These are phyloP conservation scores for Sminthurides bifidus DNA, from an alignment of 1,140 invertebrate genomes.

Conservation along the genomic window DNA sequence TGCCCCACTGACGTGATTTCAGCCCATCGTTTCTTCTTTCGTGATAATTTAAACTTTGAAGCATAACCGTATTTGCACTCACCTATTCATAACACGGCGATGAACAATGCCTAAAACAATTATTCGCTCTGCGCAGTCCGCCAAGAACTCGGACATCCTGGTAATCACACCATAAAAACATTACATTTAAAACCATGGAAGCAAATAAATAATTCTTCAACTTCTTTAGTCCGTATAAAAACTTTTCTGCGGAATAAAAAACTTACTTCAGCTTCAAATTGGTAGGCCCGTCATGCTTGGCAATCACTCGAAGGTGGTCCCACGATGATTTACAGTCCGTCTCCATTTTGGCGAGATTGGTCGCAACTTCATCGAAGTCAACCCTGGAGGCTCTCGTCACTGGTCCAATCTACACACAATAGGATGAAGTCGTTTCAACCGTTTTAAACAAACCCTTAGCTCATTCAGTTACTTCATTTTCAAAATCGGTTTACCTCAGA, in stretches of 20 bases:
- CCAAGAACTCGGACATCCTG: slow-evolving; percentile 86
- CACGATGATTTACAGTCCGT: slow-evolving; percentile 92
- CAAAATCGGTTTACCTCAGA: slow-evolving; percentile 62
- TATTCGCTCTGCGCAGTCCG: slow-evolving; percentile 93
- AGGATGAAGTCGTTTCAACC: background rate
- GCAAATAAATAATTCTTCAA: background rate
- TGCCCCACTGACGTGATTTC: background rate
- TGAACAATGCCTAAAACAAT: slow-evolving; percentile 85
- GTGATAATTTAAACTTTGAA: too few relatives aligned
- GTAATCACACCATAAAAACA: slow-evolving; percentile 28
- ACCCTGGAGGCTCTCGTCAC: slow-evolving; percentile 74
- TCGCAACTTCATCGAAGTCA: slow-evolving; percentile 76
- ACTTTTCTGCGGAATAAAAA: slow-evolving; percentile 3
- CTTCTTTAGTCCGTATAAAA: too few relatives aligned
- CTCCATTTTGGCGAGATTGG: slow-evolving; percentile 79
- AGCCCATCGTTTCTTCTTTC: background rate
- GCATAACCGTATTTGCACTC: too few relatives aligned
- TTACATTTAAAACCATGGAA: background rate
- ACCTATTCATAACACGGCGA: slow-evolving; percentile 79
- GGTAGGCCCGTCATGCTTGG: slow-evolving; percentile 81
- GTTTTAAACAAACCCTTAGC: background rate
- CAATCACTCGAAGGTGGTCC: slow-evolving; percentile 91
- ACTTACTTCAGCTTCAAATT: slow-evolving; percentile 70
- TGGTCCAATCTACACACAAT: slow-evolving; percentile 26
- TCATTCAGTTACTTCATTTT: slow-evolving; percentile 4